Evolutionary conservation across 2,888 invertebrate species (phyloP).

Genomic region (Chloroclystis v-ata): DNA sequence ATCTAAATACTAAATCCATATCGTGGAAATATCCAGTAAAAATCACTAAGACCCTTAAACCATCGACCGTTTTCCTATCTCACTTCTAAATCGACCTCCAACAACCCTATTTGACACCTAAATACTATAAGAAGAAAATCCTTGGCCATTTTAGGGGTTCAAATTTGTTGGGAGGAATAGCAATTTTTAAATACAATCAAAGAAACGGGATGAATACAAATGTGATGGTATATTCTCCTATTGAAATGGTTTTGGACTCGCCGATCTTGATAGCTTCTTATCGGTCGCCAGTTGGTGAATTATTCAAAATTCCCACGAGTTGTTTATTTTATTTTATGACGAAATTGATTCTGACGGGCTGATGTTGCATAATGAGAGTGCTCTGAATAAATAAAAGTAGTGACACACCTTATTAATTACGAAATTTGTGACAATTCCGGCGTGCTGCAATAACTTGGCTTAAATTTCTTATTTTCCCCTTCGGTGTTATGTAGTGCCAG

Average conservation of each 20-base stretch:
- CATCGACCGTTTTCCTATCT: conserved; percentile 42
- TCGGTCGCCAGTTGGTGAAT: too few relatives aligned
- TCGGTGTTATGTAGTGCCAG: too few relatives aligned
- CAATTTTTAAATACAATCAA: conserved; percentile 3
- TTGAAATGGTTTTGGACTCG: neutral
- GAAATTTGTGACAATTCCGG: too few relatives aligned
- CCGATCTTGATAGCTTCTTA: neutral
- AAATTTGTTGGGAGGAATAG: conserved; percentile 6
- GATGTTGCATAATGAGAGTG: too few relatives aligned
- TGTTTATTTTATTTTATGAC: too few relatives aligned
- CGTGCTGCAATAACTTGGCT: too few relatives aligned
- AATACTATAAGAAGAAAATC: conserved; percentile 56
- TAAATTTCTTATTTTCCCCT: too few relatives aligned
- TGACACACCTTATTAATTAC: too few relatives aligned
- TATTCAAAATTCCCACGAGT: too few relatives aligned
- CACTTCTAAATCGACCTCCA: conserved; percentile 55
- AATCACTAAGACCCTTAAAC: conserved; percentile 38
- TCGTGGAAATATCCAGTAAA: conserved; percentile 31
- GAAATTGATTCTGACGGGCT: neutral
- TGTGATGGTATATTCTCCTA: neutral
- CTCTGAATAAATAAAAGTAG: too few relatives aligned
- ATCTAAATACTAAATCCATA: conserved; percentile 17
- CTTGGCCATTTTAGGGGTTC: conserved; percentile 37
- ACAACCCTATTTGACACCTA: conserved; percentile 63
- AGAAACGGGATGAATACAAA: neutral